Evolutionary conservation across 2,888 invertebrate species (phyloP), one percentile per base, ranked within the genome.

Genomic region (Drosophila tanythrix): DNA sequence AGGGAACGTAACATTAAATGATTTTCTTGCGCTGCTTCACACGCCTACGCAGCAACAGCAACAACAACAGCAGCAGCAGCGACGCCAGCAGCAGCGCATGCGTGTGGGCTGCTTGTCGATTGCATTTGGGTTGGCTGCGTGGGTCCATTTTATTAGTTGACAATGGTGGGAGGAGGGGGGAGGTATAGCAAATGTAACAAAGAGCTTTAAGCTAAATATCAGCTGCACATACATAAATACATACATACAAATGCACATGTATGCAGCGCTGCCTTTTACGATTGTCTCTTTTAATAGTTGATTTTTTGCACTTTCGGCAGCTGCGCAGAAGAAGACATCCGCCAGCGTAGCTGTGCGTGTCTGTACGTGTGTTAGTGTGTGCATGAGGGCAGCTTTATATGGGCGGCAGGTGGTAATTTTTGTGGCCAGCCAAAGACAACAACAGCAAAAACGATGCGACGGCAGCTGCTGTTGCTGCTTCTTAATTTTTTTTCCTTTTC

Each of bases 341-440:
- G 77, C 75, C 52, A 62, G 56, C 61, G 40, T 27, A 13, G 43
- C 46, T 51, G 38, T 51, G n/a, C 61, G 46, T 70, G 18, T 11
- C 1, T 35, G 38, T 31, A 27, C 40, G 51, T 53, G 18, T 36
- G 21, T 33, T 11, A 33, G 33, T 33, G 33, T 69, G 56, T 63
- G 63, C 52, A 56, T 35, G 27, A 67, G 70, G 71, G 57, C 59
- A 76, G 76, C 78, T 77, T 79, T 83, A 80, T 89, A 90, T 91
- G 91, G 91, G 91, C 89, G 90, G 90, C 91, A 91, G 91, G 91
- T 90, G 91, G 90, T 90, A 90, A 82, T 78, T 88, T 89, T 83
- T 86, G 74, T 83, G 82, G 88, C 89, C 71, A 74, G 77, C 18
- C 65, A 64, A 55, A 67, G 72, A 61, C 60, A 74, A 62, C 57